Evolutionary conservation across 2,797 vertebrate species (phyloP), one percentile per base, ranked within the genome.

Genomic region (Centroberyx gerrardi): DNA sequence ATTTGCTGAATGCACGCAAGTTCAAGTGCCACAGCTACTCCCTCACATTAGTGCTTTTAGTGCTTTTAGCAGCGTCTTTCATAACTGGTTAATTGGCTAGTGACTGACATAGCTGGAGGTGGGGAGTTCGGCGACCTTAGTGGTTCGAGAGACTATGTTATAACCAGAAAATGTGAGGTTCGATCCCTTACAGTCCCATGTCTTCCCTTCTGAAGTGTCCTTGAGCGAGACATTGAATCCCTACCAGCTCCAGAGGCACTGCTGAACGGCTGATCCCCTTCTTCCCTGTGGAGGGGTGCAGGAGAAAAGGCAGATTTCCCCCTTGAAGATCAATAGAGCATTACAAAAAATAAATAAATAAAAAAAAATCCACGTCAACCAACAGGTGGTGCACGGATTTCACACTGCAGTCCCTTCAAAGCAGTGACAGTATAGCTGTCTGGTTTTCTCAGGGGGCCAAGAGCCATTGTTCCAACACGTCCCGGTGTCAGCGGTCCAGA

Each of bases 401-500:
- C 64, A 72, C 66, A 70, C 54, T 36, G 17, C 72, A 78, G 80
- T 76, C 54, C 36, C 81, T 80, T 72, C 74, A 67, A 69, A 81
- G 78, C 68, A 62, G 74, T 85, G 86, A 84, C 72, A 73, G 81
- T 73, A 60, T 69, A 59, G 74, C 77, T 85, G 78, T 78, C 80
- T 38, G 1, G 79, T 36, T 63, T 49, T 81, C 80, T 77, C 71
- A 60, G 18, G 75, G 85, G 85, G 72, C 49, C 61, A 72, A 56
- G 76, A 86, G 79, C 68, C 75, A 73, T 73, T 88, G 88, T 90
- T 90, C 72, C 76, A 76, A 85, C 88, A 88, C 81, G 91, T 92
- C 84, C 84, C 78, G 58, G 82, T 87, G 88, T 88, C 89, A 93
- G 73, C 68, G 78, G 80, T 88, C 87, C 76, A 59, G 48, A 81